phyloP scores from a whole-genome alignment of 2,797 vertebrate genomes.

The Mus spretus region DNA sequence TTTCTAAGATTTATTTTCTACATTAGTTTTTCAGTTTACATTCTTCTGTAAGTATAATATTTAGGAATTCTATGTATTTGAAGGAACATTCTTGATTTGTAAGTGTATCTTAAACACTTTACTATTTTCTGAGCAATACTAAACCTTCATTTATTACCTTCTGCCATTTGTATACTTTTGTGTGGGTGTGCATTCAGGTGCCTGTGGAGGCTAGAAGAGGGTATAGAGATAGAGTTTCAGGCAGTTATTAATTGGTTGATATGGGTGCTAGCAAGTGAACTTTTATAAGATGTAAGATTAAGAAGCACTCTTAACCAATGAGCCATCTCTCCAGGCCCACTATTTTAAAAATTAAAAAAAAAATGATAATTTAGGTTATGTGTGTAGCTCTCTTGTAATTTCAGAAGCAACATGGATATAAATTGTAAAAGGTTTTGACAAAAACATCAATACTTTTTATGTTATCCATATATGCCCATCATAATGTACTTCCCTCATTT shows the following conservation, averaged over 20 bases:
- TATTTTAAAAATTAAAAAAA: background rate
- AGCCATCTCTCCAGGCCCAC: background rate
- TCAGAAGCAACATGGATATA: background rate
- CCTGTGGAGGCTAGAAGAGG: background rate
- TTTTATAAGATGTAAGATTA: background rate
- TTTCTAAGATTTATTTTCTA: conserved; percentile 37
- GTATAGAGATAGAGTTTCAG: background rate
- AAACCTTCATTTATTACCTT: conserved; percentile 56
- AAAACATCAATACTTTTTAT: conserved; percentile 20
- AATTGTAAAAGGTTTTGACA: background rate
- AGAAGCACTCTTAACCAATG: background rate
- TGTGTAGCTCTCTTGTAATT: background rate
- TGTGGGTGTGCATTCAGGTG: background rate
- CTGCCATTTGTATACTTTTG: background rate
- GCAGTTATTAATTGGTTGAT: background rate
- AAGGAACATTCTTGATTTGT: conserved; percentile 39
- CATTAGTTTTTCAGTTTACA: conserved; percentile 48
- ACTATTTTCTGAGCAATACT: conserved; percentile 17
- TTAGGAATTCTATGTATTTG: conserved; percentile 32
- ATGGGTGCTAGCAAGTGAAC: background rate
- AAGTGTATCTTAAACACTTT: conserved; percentile 37
- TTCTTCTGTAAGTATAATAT: conserved; percentile 16
- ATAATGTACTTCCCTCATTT: conserved; percentile 1
- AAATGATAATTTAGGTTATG: background rate
- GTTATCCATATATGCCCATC: background rate